Evolutionary conservation across 2,797 vertebrate genomes (phyloP), one percentile per base, ranked within the genome.

Genomic region (Heterohyrax brucei): DNA sequence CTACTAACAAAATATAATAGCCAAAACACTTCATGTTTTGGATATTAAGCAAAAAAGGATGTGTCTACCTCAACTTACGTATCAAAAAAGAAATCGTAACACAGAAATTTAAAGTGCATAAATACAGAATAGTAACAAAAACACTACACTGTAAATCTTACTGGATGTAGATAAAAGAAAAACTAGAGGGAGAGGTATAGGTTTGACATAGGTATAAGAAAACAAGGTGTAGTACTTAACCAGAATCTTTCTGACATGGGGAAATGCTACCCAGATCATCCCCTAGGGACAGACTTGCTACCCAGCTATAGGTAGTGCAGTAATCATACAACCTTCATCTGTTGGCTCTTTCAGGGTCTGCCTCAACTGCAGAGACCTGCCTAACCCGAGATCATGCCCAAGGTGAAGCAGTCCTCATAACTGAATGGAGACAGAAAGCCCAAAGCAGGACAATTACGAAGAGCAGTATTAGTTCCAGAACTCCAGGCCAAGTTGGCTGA

Each of bases 11-110:
- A 75, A 76, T 26, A n/a, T 7, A 89, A 61, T 70, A 64, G 44
- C 5, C 90, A 83, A 91, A 75, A 44, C 7, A 80, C 3, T 53
- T 64, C 16, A 24, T 53, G 14, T 68, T 84, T 70, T 84, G 3
- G 6, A 83, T 39, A 87, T 76, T 82, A 59, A 89, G 76, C 39
- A 64, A 46, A 68, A 77, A 66, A 28, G 7, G 85, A 61, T 56
- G 72, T 4, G 2, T 83, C 26, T 90, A 81, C 13, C 19, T 61
- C 53, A 18, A 70, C 26, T 10, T 61, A 44, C 26, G 46, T 72
- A 2, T 81, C 91, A 87, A 80, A 94, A 50, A 77, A 66, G 24
- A 90, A 73, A 83, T 73, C 13, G 30, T 50, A 50, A 24, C 30
- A 21, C 14, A 26, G 82, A 89, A 68, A 21, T 22, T 1, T 89